phyloP scores from a whole-genome alignment of 2,113 vertebrate species.

The Percopsis transmontana region DNA sequence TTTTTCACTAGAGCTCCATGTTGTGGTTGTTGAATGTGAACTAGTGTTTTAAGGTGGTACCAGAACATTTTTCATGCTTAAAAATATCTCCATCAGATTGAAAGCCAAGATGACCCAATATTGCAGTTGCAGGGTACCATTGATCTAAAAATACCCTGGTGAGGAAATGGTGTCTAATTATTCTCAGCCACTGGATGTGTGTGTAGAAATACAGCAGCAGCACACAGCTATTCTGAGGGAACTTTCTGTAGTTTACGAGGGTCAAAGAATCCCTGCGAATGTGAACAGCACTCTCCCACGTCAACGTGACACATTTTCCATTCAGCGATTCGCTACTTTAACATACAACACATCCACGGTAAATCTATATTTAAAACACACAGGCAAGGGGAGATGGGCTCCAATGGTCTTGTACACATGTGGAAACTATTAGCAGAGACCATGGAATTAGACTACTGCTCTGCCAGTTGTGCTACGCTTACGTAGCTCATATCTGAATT shows the following conservation, averaged over 20 bases:
- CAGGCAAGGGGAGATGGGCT: constrained; percentile 28
- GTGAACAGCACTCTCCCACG: too few relatives aligned
- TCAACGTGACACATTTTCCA: too few relatives aligned
- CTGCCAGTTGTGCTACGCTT: background rate
- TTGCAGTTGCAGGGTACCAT: too few relatives aligned
- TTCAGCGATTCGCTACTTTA: background rate
- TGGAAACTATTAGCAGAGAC: constrained; percentile 46
- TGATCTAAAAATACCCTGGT: too few relatives aligned
- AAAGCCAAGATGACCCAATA: too few relatives aligned
- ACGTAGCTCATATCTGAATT: background rate
- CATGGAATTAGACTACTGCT: background rate
- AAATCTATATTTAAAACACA: constrained; percentile 51
- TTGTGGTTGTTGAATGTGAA: too few relatives aligned
- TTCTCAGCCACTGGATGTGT: background rate
- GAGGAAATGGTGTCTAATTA: background rate
- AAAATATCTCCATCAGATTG: too few relatives aligned
- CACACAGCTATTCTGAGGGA: constrained; percentile 1
- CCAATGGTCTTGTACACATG: constrained; percentile 22
- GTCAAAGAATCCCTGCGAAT: too few relatives aligned
- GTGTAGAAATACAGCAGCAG: background rate
- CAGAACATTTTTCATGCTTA: too few relatives aligned
- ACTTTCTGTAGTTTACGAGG: too few relatives aligned
- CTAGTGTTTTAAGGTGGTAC: too few relatives aligned
- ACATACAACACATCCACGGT: constrained; percentile 1
- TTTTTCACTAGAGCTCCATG: too few relatives aligned